phyloP scores from a whole-genome alignment of 64 coral and sea anemone genomes.

The Exaiptasia diaphana region DNA sequence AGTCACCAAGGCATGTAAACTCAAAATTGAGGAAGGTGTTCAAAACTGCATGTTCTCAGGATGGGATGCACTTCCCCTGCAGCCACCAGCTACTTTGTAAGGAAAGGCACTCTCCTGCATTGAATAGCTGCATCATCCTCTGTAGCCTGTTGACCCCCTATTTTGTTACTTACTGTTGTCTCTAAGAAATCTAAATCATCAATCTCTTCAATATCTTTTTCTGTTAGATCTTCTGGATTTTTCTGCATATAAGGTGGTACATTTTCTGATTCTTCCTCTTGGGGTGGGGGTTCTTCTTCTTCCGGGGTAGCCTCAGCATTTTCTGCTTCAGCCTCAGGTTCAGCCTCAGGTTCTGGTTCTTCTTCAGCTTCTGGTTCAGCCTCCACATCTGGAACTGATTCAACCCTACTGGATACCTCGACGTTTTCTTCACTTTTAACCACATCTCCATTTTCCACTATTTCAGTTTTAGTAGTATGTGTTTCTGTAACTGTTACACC shows the following conservation, averaged over 20 bases:
- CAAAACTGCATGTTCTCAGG: no score
- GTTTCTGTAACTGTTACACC: not conserved
- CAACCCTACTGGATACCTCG: not conserved
- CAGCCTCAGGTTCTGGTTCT: not conserved
- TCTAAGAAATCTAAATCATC: conserved; percentile 21
- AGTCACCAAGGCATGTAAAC: no score
- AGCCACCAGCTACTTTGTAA: no score
- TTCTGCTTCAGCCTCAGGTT: not conserved
- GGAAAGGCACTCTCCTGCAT: no score
- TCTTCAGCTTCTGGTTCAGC: not conserved
- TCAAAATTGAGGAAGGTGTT: no score
- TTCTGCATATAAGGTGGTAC: not conserved
- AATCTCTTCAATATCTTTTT: conserved; percentile 1
- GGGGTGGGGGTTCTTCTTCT: not conserved
- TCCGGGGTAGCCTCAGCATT: not conserved
- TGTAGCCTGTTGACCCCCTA: no score
- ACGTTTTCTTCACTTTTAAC: not conserved
- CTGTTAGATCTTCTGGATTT: conserved; percentile 3
- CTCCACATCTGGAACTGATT: not conserved
- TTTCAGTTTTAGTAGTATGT: not conserved
- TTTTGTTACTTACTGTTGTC: not conserved
- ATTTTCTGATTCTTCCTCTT: not conserved
- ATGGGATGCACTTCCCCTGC: no score
- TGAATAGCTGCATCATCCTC: no score
- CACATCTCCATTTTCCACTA: conserved; percentile 37